A percentile compares a stretch with the other conserved stretches of the same genome.
Evolutionary conservation across 2,797 vertebrate species (phyloP).

Genomic region (Tenualosa thibaudeaui): DNA sequence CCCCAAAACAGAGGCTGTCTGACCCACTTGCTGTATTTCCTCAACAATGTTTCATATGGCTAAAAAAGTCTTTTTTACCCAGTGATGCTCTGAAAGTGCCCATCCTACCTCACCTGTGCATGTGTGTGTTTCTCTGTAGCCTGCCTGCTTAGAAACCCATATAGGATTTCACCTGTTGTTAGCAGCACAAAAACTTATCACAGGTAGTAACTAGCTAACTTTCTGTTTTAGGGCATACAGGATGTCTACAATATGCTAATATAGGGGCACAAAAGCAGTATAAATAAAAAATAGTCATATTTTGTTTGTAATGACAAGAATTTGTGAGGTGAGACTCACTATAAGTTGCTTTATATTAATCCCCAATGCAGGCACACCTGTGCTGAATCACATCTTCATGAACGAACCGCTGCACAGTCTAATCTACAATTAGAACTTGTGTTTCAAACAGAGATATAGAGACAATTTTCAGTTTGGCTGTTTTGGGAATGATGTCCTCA

Average conservation of each 20-base stretch:
- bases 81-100: not conserved
- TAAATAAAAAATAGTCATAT: not conserved
- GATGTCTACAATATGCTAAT: not conserved
- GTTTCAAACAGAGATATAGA: not conserved
- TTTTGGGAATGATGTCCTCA: not conserved
- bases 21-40: not conserved
- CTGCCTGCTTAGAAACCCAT: not conserved
- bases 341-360: not conserved
- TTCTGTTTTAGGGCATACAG: not conserved
- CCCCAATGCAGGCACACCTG: not conserved
- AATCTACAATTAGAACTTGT: not conserved
- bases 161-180: not conserved
- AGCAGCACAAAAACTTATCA: not conserved
- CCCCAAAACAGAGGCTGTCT: not conserved
- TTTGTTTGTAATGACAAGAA: not conserved
- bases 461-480: not conserved
- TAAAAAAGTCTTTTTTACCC: not conserved
- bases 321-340: not conserved
- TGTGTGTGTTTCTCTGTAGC: not conserved
- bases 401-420: not conserved
- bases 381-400: not conserved
- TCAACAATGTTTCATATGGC: constrained; percentile 1
- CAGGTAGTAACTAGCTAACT: not conserved
- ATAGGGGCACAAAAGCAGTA: not conserved
- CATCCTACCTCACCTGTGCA: not conserved